phyloP scores from a whole-genome alignment of 2,797 vertebrate genomes.

The Poecilia velifera region DNA sequence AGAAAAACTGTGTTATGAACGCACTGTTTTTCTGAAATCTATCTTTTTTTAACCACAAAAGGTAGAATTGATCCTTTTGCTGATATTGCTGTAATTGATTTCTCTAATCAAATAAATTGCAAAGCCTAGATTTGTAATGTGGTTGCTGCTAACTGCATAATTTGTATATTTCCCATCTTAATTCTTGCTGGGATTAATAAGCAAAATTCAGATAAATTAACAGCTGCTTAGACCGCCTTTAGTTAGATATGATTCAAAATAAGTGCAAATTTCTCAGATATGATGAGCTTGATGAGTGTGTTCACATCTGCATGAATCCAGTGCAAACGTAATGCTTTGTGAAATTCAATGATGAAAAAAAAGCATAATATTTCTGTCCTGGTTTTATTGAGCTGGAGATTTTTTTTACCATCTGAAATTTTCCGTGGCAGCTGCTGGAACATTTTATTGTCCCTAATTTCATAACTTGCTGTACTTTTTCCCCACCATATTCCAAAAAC shows the following conservation, averaged over 20 bases:
- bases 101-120: background rate
- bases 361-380: background rate
- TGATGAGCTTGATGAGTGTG: background rate
- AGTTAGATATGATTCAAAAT: no score
- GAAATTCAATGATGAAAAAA: background rate
- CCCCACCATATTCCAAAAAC: background rate
- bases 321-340: background rate
- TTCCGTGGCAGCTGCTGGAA: background rate
- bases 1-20: no score
- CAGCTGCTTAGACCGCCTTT: background rate
- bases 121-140: background rate
- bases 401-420: background rate
- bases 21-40: no score
- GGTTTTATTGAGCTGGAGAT: background rate
- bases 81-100: background rate
- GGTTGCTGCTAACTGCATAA: background rate
- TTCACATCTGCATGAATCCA: background rate
- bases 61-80: background rate
- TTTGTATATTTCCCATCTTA: background rate
- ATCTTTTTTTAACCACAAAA: background rate
- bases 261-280: background rate
- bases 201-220: background rate
- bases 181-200: background rate
- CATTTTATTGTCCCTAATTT: constrained; percentile 2
- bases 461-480: background rate